Evolutionary conservation across 2,113 vertebrate genomes (phyloP), one percentile per base, ranked within the genome.

Genomic region (Strigops habroptila): DNA sequence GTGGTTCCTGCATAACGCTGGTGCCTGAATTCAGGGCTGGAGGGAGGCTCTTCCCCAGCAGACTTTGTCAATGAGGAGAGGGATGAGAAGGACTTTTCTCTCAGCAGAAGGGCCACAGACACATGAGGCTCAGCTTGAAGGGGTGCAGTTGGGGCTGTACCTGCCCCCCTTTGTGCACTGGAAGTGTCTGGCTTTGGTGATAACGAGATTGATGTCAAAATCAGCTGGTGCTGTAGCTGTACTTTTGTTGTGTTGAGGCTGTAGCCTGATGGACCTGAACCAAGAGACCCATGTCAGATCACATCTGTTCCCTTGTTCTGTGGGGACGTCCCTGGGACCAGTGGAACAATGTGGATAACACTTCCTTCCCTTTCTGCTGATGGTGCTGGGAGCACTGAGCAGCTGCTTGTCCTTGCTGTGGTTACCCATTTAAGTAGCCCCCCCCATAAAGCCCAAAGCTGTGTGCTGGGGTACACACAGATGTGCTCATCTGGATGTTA

Each of bases 261-360:
- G 2, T 24, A 55, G 33, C 51, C 78, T 76, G 82, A 25, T 9
- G 31, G 78, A 31, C 9, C 48, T 19, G 80, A 90, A 62, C 12
- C 23, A 75, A 41, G 33, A 81, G 75, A 33, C 33, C 24, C 16
- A 27, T 18, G 12, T 43, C 11, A 11, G 49, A 7, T 43, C 23
- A 0, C 3, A 30, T 25, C 73, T 69, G n/a, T 65, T 77, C 46
- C 5, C 0, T 71, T 78, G 8, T 25, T 59, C 22, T 37, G 13
- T 35, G 48, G 51, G 85, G 59, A n/a, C 2, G 52, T 64, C 6
- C 43, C 53, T 87, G 51, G 65, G 82, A 43, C 48, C 48, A 39
- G 48, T 31, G 52, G 25, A 35, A 53, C 39, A 14, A 5, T 0
- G 0, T 9, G 60, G 9, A 33, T 63, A 53, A 67, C 27, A 0